These are phyloP conservation scores for Hyles vespertilio DNA, from an alignment of 1,140 invertebrate species.

Conservation along the genomic window DNA sequence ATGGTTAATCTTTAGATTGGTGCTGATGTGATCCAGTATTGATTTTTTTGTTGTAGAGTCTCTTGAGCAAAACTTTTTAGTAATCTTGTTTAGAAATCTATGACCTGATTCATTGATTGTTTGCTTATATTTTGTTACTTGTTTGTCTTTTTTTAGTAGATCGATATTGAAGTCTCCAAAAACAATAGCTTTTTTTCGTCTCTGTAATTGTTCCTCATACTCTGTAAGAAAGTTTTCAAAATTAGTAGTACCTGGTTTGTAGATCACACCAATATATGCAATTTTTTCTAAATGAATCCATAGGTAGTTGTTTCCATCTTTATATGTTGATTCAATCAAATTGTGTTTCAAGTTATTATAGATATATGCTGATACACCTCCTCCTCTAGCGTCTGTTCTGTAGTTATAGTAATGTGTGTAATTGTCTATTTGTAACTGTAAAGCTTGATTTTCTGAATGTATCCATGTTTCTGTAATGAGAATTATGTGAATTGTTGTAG, in stretches of 20 bases:
- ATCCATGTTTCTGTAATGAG: constrained; percentile 23
- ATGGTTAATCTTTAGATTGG: constrained; percentile 19
- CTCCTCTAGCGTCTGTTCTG: constrained; percentile 11
- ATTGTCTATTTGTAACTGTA: constrained; percentile 4
- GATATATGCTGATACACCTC: constrained; percentile 18
- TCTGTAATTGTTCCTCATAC: constrained; percentile 23
- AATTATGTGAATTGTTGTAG: constrained; percentile 11
- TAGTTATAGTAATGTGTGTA: constrained; percentile 21
- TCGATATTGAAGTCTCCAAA: constrained; percentile 34
- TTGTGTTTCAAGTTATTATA: constrained; percentile 18
- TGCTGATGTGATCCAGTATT: constrained; percentile 30
- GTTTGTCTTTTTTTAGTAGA: constrained; percentile 14
- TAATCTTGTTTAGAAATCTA: constrained; percentile 32
- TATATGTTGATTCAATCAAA: too few species aligned
- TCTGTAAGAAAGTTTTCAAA: constrained; percentile 18
- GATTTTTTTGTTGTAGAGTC: constrained; percentile 21
- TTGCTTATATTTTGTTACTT: too few species aligned
- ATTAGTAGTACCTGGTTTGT: constrained; percentile 25
- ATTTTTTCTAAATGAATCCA: constrained; percentile 30
- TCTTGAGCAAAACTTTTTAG: constrained; percentile 18
- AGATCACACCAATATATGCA: constrained; percentile 26
- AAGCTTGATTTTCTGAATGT: constrained; percentile 5
- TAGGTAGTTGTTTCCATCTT: constrained; percentile 29
- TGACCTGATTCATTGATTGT: constrained; percentile 18
- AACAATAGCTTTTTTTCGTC: constrained; percentile 17